A percentile compares a stretch with the other conserved stretches of the same genome.
These are phyloP conservation scores for Clepsis dumicolana DNA, from an alignment of 2,888 invertebrate genomes.

Conservation along the genomic window DNA sequence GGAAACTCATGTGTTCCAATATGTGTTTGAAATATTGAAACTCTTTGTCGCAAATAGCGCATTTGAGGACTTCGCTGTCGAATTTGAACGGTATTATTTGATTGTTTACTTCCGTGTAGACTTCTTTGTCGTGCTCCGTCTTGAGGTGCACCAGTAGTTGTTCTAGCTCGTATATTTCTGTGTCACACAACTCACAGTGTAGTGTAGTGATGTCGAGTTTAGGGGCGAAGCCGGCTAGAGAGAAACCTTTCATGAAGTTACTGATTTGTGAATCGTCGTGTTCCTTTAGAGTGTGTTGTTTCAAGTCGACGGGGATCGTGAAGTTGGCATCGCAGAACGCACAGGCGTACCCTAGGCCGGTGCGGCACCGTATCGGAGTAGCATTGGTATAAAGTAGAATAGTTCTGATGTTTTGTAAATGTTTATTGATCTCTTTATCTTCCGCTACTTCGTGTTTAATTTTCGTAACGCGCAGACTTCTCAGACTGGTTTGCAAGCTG, in stretches of 20 bases:
- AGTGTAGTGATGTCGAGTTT: constrained; percentile 67
- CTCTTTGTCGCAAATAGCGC: constrained; percentile 56
- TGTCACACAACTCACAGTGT: constrained; percentile 52
- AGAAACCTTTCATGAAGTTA: constrained; percentile 53
- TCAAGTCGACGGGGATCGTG: constrained; percentile 58
- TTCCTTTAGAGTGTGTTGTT: constrained; percentile 56
- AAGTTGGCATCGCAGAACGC: constrained; percentile 60
- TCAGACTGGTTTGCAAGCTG: background rate
- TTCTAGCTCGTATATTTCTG: constrained; percentile 50
- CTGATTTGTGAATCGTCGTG: constrained; percentile 55
- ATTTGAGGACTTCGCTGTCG: constrained; percentile 51
- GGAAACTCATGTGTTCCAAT: constrained; percentile 62
- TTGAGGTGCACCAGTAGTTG: constrained; percentile 52
- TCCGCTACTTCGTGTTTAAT: constrained; percentile 42
- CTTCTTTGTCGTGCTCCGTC: constrained; percentile 51
- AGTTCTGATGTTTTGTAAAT: constrained; percentile 58
- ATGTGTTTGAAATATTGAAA: constrained; percentile 54
- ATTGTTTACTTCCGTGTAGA: constrained; percentile 57
- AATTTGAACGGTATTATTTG: constrained; percentile 62
- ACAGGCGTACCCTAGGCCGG: constrained; percentile 62
- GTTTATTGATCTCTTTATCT: constrained; percentile 55
- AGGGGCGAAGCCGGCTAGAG: constrained; percentile 52
- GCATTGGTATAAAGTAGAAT: constrained; percentile 65
- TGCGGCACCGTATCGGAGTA: constrained; percentile 62
- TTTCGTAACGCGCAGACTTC: background rate